Conservation (phyloP, 2,888 invertebrate genomes). For the Pseudoips prasinana region DNA sequence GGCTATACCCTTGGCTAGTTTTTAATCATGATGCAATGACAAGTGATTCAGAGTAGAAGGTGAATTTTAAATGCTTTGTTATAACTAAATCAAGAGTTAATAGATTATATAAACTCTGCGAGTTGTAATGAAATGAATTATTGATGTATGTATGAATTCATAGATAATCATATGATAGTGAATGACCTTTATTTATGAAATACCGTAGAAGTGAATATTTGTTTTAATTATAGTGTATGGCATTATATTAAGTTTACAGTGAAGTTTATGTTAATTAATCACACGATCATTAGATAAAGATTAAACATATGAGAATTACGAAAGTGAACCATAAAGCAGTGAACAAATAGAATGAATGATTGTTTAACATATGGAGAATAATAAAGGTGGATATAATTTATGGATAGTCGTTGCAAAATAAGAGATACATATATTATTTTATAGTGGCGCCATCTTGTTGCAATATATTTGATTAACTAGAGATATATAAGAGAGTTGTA, state of each 20-base stretch:
- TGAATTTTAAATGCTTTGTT: neutral
- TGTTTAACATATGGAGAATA: neutral
- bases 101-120: neutral
- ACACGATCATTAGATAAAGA: neutral
- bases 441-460: too few relatives aligned
- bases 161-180: neutral
- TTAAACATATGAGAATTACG: neutral
- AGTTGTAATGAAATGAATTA: neutral
- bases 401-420: neutral
- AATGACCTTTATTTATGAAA: neutral
- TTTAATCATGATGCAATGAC: neutral
- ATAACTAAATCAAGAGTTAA: neutral
- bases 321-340: too few relatives aligned
- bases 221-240: neutral
- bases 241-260: neutral
- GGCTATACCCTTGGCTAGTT: neutral
- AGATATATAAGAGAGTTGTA: too few relatives aligned
- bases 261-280: neutral
- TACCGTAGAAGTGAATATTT: too few relatives aligned
- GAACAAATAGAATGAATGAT: neutral
- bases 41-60: neutral
- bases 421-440: neutral
- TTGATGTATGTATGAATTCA: neutral
- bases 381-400: neutral
- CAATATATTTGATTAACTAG: too few relatives aligned